Evolutionary conservation across 2,797 vertebrate species (phyloP).

Genomic region (Sus cebifrons): DNA sequence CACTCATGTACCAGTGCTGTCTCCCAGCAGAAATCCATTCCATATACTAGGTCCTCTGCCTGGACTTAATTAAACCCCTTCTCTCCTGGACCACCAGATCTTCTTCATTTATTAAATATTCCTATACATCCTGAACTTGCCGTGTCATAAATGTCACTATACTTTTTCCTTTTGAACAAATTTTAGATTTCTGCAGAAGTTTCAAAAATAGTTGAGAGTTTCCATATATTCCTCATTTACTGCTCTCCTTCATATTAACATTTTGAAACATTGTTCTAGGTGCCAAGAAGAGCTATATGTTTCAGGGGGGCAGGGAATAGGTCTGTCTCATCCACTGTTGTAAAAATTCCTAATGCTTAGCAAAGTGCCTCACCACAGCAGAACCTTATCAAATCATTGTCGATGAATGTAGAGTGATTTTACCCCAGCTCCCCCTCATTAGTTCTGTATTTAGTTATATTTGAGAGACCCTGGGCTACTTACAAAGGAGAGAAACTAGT

Average conservation of each 20-base stretch:
- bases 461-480: not conserved
- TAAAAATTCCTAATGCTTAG: not conserved
- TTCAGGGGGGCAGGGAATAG: not conserved
- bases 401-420: not conserved
- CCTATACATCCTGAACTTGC: not conserved
- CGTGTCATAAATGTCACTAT: slow-evolving; percentile 32
- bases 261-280: slow-evolving; percentile 27
- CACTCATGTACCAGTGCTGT: not conserved
- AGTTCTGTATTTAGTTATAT: not conserved
- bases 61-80: slow-evolving; percentile 15
- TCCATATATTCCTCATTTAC: not conserved
- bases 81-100: not conserved
- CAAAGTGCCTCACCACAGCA: not conserved
- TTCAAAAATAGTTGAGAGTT: slow-evolving; percentile 32
- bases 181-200: slow-evolving; percentile 24
- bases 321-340: not conserved
- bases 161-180: slow-evolving; percentile 43
- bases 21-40: not conserved
- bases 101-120: slow-evolving; percentile 33
- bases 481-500: not conserved
- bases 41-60: not conserved
- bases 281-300: not conserved
- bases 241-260: not conserved
- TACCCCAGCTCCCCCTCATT: not conserved
- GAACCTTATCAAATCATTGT: not conserved